These are phyloP conservation scores for Gobio gobio DNA, from an alignment of 2,113 vertebrate species.

Conservation along the genomic window DNA sequence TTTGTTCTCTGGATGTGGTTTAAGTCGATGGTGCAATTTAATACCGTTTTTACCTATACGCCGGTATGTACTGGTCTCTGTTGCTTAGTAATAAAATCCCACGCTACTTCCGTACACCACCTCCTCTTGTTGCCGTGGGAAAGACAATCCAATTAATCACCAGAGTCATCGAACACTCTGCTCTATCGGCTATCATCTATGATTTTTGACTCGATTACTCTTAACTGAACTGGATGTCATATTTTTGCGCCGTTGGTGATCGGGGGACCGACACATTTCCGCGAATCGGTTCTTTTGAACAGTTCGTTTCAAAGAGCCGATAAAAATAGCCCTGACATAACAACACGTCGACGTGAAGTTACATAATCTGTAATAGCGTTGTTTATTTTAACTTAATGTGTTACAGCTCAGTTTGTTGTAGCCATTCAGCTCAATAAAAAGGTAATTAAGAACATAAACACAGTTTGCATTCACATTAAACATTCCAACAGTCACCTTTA, in stretches of 20 bases:
- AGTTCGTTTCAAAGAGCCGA: neutral
- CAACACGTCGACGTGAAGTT: neutral
- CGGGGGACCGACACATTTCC: neutral
- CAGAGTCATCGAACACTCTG: slow-evolving; percentile 36
- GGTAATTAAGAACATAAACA: neutral
- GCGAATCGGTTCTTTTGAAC: slow-evolving; percentile 17
- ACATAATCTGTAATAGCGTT: neutral
- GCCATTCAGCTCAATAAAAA: slow-evolving; percentile 40
- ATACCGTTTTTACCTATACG: slow-evolving; percentile 9
- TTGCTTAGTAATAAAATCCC: slow-evolving; percentile 41
- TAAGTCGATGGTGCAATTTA: neutral
- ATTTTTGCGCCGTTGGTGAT: slow-evolving; percentile 39
- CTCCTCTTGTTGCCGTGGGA: slow-evolving; percentile 45
- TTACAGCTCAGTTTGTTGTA: slow-evolving; percentile 55
- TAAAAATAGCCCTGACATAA: neutral
- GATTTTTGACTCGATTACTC: slow-evolving; percentile 60
- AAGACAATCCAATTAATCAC: slow-evolving; percentile 54
- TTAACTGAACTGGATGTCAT: slow-evolving; percentile 69
- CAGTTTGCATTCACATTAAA: neutral
- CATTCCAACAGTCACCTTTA: neutral
- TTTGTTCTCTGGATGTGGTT: neutral
- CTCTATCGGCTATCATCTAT: neutral
- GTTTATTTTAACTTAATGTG: neutral
- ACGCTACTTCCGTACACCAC: slow-evolving; percentile 79
- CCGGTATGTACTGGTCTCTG: slow-evolving; percentile 50